Percentiles rank a stretch among this genome's conserved stretches.
Evolutionary conservation across 2,797 vertebrate species (phyloP).

Genomic region (Adelosebastes latens): DNA sequence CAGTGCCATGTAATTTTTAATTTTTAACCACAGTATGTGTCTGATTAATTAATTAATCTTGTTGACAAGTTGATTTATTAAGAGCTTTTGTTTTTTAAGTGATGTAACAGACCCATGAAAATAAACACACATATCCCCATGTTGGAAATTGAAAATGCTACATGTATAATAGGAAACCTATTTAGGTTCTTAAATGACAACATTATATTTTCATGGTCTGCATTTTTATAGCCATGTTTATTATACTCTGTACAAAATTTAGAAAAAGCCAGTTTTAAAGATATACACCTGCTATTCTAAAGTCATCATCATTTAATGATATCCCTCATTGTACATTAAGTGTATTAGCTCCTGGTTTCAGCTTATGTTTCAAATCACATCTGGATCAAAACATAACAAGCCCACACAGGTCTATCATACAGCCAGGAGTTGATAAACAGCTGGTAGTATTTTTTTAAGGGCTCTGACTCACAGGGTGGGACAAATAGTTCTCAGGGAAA

Average conservation of each 20-base stretch:
- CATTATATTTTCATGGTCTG: not conserved
- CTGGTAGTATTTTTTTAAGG: constrained; percentile 21
- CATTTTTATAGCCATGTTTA: not conserved
- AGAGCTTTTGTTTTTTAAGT: not conserved
- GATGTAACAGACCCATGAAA: not conserved
- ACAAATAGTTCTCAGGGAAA: constrained; percentile 18
- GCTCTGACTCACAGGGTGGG: constrained; percentile 39
- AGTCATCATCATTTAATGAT: not conserved
- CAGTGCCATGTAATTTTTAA: not conserved
- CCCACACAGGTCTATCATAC: constrained; percentile 11
- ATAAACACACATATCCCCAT: not conserved
- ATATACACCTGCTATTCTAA: not conserved
- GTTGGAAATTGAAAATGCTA: not conserved
- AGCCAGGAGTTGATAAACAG: constrained; percentile 27
- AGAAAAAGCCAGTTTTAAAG: not conserved
- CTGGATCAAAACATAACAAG: constrained; percentile 18
- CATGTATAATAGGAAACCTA: not conserved
- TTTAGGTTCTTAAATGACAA: not conserved
- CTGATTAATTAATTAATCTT: not conserved
- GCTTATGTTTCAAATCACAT: not conserved
- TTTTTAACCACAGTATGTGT: not conserved
- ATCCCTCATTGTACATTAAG: not conserved
- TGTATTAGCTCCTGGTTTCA: not conserved
- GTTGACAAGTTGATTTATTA: not conserved
- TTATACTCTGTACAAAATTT: not conserved